Conservation (phyloP, 2,888 invertebrate genomes). For the Dascillus cervinus region DNA sequence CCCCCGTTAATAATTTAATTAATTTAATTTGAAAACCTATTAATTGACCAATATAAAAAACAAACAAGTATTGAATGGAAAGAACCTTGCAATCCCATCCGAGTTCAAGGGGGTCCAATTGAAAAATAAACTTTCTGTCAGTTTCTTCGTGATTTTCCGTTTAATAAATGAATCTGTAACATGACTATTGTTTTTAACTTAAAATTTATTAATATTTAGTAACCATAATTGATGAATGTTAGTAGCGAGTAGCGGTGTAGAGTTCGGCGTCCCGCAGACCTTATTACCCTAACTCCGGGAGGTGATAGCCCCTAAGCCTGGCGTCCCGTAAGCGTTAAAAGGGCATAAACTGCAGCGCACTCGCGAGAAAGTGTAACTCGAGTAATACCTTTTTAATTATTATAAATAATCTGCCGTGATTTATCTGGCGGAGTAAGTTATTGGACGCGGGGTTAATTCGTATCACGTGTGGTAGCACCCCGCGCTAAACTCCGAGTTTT, state of each 20-base stretch:
- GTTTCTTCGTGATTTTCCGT: constrained; percentile 12
- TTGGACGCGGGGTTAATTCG: background rate
- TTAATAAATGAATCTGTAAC: constrained; percentile 26
- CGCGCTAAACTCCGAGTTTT: background rate
- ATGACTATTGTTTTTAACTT: constrained; percentile 29
- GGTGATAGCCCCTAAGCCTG: constrained; percentile 25
- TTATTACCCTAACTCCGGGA: constrained; percentile 39
- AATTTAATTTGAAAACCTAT: too few relatives aligned
- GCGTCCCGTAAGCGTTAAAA: too few relatives aligned
- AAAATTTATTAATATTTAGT: constrained; percentile 35
- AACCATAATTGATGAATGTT: constrained; percentile 40
- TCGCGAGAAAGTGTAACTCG: too few relatives aligned
- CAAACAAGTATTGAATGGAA: too few relatives aligned
- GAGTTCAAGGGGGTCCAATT: too few relatives aligned
- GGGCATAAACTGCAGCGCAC: constrained; percentile 4
- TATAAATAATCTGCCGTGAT: background rate
- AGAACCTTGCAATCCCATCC: too few relatives aligned
- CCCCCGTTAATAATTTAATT: too few relatives aligned
- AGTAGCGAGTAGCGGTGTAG: constrained; percentile 34
- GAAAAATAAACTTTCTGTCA: constrained; percentile 16
- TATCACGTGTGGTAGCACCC: constrained; percentile 1
- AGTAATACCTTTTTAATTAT: too few relatives aligned
- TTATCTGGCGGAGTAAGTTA: background rate
- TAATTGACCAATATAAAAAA: too few relatives aligned
- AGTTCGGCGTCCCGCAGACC: constrained; percentile 33